Evolutionary conservation across 2,113 vertebrate genomes (phyloP).

Genomic region (Delphinus delphis): DNA sequence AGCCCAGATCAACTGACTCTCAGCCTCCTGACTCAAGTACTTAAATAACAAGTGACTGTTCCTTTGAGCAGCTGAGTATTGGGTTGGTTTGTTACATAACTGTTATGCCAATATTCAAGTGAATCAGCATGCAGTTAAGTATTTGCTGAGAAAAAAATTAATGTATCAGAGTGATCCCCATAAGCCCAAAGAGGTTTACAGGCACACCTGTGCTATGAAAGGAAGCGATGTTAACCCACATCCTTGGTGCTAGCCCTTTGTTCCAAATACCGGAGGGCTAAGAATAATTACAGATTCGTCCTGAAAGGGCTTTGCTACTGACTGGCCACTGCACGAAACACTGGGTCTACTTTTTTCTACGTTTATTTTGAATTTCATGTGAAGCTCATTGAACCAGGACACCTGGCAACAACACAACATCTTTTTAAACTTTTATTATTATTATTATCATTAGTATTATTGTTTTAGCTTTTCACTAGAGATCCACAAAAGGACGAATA

Average conservation of each 20-base stretch:
- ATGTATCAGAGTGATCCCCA: not conserved
- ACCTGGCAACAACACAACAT: not conserved
- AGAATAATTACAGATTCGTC: not conserved
- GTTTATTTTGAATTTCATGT: conserved; percentile 44
- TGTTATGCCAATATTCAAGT: not conserved
- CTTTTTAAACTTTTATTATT: not conserved
- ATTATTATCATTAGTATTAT: not conserved
- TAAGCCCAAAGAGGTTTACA: not conserved
- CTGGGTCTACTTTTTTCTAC: not conserved
- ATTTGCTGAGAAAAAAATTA: not conserved
- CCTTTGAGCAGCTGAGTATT: not conserved
- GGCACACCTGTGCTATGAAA: not conserved
- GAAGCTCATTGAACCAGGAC: not conserved
- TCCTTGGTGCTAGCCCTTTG: not conserved
- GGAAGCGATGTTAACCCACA: not conserved
- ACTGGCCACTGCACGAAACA: not conserved
- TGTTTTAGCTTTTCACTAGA: not conserved
- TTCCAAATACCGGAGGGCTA: not conserved
- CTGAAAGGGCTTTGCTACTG: not conserved
- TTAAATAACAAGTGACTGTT: not conserved
- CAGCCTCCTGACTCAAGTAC: not conserved
- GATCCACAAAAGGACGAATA: not conserved
- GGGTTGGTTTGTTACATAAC: not conserved
- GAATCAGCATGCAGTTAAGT: not conserved
- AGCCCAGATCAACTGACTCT: not conserved